phyloP scores from a whole-genome alignment of 1,140 invertebrate species.

The Drosophila takahashii region DNA sequence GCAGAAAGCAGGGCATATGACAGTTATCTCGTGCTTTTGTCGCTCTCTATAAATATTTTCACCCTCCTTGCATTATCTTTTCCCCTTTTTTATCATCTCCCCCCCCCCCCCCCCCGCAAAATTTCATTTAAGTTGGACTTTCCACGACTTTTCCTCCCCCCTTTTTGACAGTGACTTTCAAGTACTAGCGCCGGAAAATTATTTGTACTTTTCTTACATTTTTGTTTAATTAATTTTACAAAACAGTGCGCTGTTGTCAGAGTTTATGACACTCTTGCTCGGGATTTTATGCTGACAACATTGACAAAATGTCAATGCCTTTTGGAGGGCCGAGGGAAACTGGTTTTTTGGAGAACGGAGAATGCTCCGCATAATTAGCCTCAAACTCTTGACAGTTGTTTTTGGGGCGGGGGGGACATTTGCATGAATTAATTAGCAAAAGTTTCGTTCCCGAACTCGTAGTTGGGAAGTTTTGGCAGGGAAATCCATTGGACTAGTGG shows the following conservation, averaged over 20 bases:
- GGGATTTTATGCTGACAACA: constrained; percentile 80
- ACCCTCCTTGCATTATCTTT: constrained; percentile 2
- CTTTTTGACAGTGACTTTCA: constrained; percentile 32
- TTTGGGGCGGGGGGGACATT: constrained; percentile 39
- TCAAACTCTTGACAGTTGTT: constrained; percentile 40
- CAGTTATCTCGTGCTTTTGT: neutral
- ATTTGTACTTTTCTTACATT: constrained; percentile 78
- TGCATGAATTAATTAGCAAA: constrained; percentile 80
- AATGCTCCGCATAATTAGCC: constrained; percentile 74
- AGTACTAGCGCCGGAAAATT: constrained; percentile 72
- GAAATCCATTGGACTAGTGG: constrained; percentile 45
- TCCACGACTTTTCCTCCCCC: constrained; percentile 9
- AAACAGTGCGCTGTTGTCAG: constrained; percentile 58
- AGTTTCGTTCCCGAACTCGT: constrained; percentile 54
- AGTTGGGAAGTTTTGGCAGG: constrained; percentile 24
- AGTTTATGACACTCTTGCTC: constrained; percentile 78
- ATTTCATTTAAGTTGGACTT: constrained; percentile 79
- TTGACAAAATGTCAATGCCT: constrained; percentile 77
- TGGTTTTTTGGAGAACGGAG: constrained; percentile 8
- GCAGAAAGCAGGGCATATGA: constrained; percentile 20
- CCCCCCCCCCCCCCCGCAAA: constrained; percentile 19
- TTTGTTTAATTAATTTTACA: constrained; percentile 83
- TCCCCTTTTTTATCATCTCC: constrained; percentile 13
- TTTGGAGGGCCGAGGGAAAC: constrained; percentile 7
- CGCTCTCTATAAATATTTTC: neutral